Percentiles rank a stretch among this genome's conserved stretches.
phyloP scores from a whole-genome alignment of 1,140 invertebrate genomes.

The Harpegnathos saltator region DNA sequence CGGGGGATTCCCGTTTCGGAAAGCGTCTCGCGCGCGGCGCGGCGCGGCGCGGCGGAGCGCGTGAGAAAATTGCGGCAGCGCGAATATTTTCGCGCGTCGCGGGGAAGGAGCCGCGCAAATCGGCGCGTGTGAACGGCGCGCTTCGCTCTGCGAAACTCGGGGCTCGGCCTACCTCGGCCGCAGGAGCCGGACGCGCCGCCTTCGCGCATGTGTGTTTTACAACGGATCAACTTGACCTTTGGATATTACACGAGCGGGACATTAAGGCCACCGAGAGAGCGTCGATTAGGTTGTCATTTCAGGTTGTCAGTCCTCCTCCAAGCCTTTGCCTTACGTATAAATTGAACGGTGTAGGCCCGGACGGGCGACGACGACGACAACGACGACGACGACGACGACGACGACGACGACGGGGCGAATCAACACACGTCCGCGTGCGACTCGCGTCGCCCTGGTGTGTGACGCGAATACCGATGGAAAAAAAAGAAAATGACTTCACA shows the following conservation, averaged over 20 bases:
- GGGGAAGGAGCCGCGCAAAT: constrained; percentile 40
- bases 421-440: background rate
- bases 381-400: too few relatives aligned
- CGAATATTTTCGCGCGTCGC: constrained; percentile 17
- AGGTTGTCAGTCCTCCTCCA: constrained; percentile 12
- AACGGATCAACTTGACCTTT: constrained; percentile 52
- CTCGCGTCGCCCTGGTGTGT: background rate
- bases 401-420: too few relatives aligned
- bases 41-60: background rate
- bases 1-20: constrained; percentile 60
- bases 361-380: too few relatives aligned
- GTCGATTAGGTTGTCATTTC: constrained; percentile 15
- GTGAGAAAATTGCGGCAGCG: constrained; percentile 51
- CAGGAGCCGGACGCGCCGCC: constrained; percentile 2
- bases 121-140: background rate
- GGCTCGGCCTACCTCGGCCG: background rate
- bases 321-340: constrained; percentile 25
- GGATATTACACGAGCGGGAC: background rate
- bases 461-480: too few relatives aligned
- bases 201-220: constrained; percentile 30
- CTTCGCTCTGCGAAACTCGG: background rate
- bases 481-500: constrained; percentile 33
- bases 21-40: constrained; percentile 4
- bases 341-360: constrained; percentile 28
- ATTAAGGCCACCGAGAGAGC: constrained; percentile 29